phyloP scores from a whole-genome alignment of 1,140 invertebrate species.

The Nebria ingens region DNA sequence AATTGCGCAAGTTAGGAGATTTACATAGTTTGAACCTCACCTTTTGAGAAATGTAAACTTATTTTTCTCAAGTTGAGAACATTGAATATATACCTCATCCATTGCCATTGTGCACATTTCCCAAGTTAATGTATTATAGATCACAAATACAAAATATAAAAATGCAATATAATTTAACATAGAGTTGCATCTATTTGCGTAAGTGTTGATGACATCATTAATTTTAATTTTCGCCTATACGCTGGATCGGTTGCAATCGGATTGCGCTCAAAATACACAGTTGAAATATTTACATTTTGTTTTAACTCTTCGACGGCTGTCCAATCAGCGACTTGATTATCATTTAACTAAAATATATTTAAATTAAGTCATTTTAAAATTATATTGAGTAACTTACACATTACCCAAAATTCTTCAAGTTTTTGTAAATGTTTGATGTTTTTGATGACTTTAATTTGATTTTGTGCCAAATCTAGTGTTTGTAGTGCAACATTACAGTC shows the following conservation, averaged over 20 bases:
- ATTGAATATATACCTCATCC: too few relatives aligned
- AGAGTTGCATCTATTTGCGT: slow-evolving; percentile 92
- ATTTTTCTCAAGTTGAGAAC: too few relatives aligned
- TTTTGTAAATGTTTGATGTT: slow-evolving; percentile 65
- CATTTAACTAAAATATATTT: slow-evolving; percentile 64
- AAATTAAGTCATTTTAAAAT: slow-evolving; percentile 15
- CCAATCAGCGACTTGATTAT: slow-evolving; percentile 86
- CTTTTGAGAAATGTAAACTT: too few relatives aligned
- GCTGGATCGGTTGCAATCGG: slow-evolving; percentile 73
- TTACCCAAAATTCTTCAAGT: slow-evolving; percentile 92
- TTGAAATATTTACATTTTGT: slow-evolving; percentile 65
- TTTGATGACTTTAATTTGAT: slow-evolving; percentile 72
- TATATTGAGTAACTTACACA: slow-evolving; percentile 16
- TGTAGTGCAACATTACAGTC: slow-evolving; percentile 58
- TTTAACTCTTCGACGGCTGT: slow-evolving; percentile 65
- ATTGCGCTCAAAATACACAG: slow-evolving; percentile 91
- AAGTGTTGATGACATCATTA: slow-evolving; percentile 75
- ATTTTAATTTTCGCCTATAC: slow-evolving; percentile 86
- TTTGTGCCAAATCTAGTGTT: slow-evolving; percentile 84
- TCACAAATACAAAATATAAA: neutral
- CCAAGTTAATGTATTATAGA: too few relatives aligned
- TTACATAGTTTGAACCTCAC: too few relatives aligned
- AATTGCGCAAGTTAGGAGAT: too few relatives aligned
- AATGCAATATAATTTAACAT: slow-evolving; percentile 36
- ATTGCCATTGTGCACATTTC: too few relatives aligned